These are phyloP conservation scores for Baryphthengus martii DNA, from an alignment of 2,113 vertebrate species.

Conservation along the genomic window DNA sequence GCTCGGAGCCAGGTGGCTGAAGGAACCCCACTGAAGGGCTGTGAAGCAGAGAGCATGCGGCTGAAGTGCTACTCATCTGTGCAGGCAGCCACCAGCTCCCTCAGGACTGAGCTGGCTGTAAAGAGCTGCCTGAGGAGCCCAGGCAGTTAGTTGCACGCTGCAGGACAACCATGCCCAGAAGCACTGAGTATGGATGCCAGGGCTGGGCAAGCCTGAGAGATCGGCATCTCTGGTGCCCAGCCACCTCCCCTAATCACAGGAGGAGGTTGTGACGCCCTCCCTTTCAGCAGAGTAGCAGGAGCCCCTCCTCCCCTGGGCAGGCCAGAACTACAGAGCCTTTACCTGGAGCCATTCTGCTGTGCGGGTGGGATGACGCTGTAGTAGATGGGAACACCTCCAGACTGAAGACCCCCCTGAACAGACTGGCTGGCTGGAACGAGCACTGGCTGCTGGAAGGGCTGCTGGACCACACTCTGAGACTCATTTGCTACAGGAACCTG, in stretches of 20 bases:
- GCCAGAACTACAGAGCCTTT: neutral
- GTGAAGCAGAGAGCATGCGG: conserved; percentile 31
- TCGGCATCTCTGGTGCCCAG: neutral
- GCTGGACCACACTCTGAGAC: conserved; percentile 90
- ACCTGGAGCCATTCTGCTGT: conserved; percentile 97
- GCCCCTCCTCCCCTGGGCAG: neutral
- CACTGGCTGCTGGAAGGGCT: conserved; percentile 94
- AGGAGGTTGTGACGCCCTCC: neutral
- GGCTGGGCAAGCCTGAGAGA: neutral
- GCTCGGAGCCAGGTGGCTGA: conserved; percentile 91
- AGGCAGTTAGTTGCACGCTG: neutral
- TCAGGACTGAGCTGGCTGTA: neutral
- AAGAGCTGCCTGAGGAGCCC: neutral
- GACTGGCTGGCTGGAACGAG: conserved; percentile 94
- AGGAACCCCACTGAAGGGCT: conserved; percentile 94
- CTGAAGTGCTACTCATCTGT: too few relatives aligned
- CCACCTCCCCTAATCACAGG: neutral
- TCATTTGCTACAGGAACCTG: conserved; percentile 93
- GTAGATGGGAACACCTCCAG: conserved; percentile 88
- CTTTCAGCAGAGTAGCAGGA: neutral
- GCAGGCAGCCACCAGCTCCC: neutral
- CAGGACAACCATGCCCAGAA: neutral
- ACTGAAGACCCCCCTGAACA: conserved; percentile 86
- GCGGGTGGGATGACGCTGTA: conserved; percentile 93
- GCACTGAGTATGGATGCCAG: neutral